A percentile compares a stretch with the other conserved stretches of the same genome.
Evolutionary conservation across 2,888 invertebrate species (phyloP).

Genomic region (Papilio demoleus): DNA sequence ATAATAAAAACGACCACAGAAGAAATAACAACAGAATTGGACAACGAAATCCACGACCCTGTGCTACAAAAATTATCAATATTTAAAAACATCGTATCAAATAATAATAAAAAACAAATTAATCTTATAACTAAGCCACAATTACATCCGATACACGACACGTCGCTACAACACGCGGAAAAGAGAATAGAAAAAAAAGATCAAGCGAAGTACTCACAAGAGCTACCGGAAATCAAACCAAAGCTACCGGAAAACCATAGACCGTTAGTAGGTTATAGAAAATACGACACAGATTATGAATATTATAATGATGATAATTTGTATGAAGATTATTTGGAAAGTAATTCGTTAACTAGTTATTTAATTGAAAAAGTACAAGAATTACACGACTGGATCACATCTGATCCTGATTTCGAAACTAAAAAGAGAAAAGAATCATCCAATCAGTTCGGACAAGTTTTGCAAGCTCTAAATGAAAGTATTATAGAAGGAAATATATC

Average conservation of each 20-base stretch:
- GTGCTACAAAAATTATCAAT: conserved; percentile 68
- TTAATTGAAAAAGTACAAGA: conserved; percentile 80
- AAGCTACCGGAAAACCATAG: conserved; percentile 59
- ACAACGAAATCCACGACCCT: conserved; percentile 59
- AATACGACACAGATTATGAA: conserved; percentile 60
- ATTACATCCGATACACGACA: conserved; percentile 70
- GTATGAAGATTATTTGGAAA: conserved; percentile 78
- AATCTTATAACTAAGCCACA: conserved; percentile 64
- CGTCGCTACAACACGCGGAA: conserved; percentile 59
- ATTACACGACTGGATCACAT: conserved; percentile 77
- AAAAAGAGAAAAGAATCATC: conserved; percentile 52
- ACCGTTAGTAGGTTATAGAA: conserved; percentile 54
- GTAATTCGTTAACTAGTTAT: conserved; percentile 76
- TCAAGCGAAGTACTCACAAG: conserved; percentile 55
- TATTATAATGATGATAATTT: conserved; percentile 73
- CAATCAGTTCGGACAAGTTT: conserved; percentile 65
- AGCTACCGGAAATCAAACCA: conserved; percentile 70
- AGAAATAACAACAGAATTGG: conserved; percentile 48
- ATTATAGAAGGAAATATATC: conserved; percentile 77
- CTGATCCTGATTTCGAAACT: conserved; percentile 66
- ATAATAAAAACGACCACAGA: conserved; percentile 44
- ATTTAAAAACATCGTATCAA: conserved; percentile 67
- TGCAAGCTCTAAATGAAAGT: conserved; percentile 81
- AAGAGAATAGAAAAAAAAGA: conserved; percentile 75
- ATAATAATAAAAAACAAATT: conserved; percentile 55